A percentile compares a stretch with the other conserved stretches of the same genome.
phyloP scores from a whole-genome alignment of 2,888 invertebrate species.

The Dasypolia templi region DNA sequence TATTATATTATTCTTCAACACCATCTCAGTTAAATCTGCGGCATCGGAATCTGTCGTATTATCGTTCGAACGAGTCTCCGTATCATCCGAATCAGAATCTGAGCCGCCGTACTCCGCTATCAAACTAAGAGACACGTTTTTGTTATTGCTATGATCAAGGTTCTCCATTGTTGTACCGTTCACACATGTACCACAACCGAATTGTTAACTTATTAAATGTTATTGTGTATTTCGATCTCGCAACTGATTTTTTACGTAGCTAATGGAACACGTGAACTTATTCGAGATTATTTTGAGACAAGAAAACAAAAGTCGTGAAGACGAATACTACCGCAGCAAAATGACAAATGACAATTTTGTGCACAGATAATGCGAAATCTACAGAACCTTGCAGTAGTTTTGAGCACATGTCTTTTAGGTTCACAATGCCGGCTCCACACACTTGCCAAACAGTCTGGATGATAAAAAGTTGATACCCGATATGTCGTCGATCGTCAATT shows the following conservation, averaged over 20 bases:
- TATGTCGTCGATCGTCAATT: too few species aligned
- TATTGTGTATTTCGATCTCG: slow-evolving; percentile 35
- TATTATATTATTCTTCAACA: slow-evolving; percentile 88
- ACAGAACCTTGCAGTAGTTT: slow-evolving; percentile 2
- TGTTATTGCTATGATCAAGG: slow-evolving; percentile 84
- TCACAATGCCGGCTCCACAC: neutral
- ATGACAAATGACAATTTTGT: slow-evolving; percentile 67
- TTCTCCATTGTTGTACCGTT: slow-evolving; percentile 84
- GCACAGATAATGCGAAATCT: slow-evolving; percentile 51
- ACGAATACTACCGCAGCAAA: slow-evolving; percentile 64
- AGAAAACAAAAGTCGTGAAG: slow-evolving; percentile 68
- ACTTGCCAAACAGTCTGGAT: neutral
- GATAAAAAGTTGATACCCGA: too few species aligned
- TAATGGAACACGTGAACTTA: slow-evolving; percentile 59
- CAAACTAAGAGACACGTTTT: slow-evolving; percentile 87
- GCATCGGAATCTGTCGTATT: slow-evolving; percentile 84
- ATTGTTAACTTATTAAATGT: slow-evolving; percentile 53
- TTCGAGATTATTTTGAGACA: slow-evolving; percentile 65
- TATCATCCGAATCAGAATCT: slow-evolving; percentile 86
- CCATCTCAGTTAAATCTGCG: slow-evolving; percentile 87
- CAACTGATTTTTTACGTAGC: slow-evolving; percentile 44
- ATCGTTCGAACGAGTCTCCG: slow-evolving; percentile 78
- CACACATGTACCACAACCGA: slow-evolving; percentile 67
- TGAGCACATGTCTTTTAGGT: slow-evolving; percentile 45
- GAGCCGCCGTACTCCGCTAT: slow-evolving; percentile 87